Conservation (phyloP, 2,797 vertebrate genomes). For the Coluber constrictor region DNA sequence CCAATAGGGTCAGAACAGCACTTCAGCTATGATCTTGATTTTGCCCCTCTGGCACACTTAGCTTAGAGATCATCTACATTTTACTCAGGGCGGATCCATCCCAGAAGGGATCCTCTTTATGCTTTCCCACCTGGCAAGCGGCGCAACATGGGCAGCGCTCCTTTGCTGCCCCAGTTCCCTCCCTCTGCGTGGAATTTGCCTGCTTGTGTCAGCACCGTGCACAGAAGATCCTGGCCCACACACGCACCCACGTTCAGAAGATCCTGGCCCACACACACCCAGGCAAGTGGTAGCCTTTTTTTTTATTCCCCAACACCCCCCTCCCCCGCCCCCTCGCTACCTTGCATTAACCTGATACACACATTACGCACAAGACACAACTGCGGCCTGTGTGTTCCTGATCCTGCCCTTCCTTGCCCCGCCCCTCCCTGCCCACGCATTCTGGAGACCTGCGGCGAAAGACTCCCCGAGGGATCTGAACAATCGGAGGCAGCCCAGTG, state of each 20-base stretch:
- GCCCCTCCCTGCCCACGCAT: constrained; percentile 7
- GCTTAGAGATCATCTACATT: constrained; percentile 1
- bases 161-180: constrained; percentile 4
- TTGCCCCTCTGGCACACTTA: constrained; percentile 1
- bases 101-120: constrained; percentile 28
- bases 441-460: constrained; percentile 40
- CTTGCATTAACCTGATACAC: neutral
- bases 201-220: neutral
- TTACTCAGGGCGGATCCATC: constrained; percentile 4
- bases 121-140: constrained; percentile 4
- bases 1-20: constrained; percentile 6
- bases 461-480: constrained; percentile 5
- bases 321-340: neutral
- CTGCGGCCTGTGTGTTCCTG: neutral
- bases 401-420: neutral
- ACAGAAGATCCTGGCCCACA: constrained; percentile 20
- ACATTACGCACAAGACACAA: neutral
- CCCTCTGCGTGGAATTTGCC: constrained; percentile 16
- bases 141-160: constrained; percentile 2
- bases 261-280: constrained; percentile 24
- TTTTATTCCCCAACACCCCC: rapidly evolving
- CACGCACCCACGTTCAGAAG: constrained; percentile 11
- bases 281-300: constrained; percentile 23
- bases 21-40: neutral
- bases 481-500: constrained; percentile 17